phyloP scores from a whole-genome alignment of 2,888 invertebrate genomes.

The Sericinus montela region DNA sequence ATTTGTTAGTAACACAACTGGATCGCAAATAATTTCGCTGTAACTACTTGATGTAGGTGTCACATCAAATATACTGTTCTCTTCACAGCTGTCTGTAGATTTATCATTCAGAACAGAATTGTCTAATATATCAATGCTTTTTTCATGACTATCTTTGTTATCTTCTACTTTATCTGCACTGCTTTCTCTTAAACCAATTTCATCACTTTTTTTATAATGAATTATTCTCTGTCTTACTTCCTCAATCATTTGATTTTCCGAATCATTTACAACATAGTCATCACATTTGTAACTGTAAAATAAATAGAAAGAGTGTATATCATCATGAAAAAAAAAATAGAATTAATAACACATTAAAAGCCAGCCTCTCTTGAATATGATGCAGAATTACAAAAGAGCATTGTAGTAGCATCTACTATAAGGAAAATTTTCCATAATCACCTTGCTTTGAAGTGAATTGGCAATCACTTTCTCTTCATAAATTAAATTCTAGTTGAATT shows the following conservation, averaged over 20 bases:
- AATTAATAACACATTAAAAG: too few relatives aligned
- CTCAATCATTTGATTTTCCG: constrained; percentile 74
- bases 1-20: constrained; percentile 18
- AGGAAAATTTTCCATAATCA: too few relatives aligned
- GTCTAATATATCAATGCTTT: constrained; percentile 33
- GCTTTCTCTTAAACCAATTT: constrained; percentile 31
- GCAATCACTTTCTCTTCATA: too few relatives aligned
- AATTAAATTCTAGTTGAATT: too few relatives aligned
- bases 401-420: too few relatives aligned
- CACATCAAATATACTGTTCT: constrained; percentile 29
- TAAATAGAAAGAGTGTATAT: too few relatives aligned
- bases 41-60: constrained; percentile 34
- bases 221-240: constrained; percentile 77
- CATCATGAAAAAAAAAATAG: too few relatives aligned
- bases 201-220: constrained; percentile 38
- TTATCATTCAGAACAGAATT: constrained; percentile 28
- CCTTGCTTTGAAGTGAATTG: too few relatives aligned
- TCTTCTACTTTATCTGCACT: constrained; percentile 41
- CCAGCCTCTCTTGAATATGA: too few relatives aligned
- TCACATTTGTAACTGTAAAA: constrained; percentile 86
- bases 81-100: constrained; percentile 32
- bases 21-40: constrained; percentile 33
- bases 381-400: too few relatives aligned
- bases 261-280: constrained; percentile 87
- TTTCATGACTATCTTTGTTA: constrained; percentile 42